Evolutionary conservation across 2,797 vertebrate genomes (phyloP), one percentile per base, ranked within the genome.

Genomic region (Premnoplex brunnescens): DNA sequence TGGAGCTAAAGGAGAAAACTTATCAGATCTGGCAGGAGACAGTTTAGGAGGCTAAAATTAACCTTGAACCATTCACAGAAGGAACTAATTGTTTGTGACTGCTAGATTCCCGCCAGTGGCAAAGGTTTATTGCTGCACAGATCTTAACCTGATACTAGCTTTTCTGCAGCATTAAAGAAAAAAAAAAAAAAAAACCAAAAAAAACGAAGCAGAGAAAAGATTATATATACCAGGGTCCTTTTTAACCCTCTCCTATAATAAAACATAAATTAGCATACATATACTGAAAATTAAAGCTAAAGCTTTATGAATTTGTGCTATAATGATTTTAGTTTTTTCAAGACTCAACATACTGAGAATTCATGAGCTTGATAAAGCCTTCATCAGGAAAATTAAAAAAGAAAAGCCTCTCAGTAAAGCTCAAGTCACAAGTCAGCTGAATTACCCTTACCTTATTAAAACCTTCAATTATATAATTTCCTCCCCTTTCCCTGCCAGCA

Each of bases 41-140:
- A 95, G 83, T 92, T 94, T 96, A 96, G 95, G 71, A 97, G 87
- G 94, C 93, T 96, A 97, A 97, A 97, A 97, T 97, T 97, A 97
- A 97, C 97, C 97, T 97, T 97, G 95, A 89, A 96, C 85, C 46
- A 22, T 91, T 96, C 96, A 96, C 44, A 82, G 91, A 86, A 96
- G 93, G 86, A 96, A 86, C 91, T 97, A 96, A 97, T 97, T 96
- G 88, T 95, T 97, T 96, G 92, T 97, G 97, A 97, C 97, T 95
- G 92, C 89, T 93, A 96, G 80, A 96, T 93, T 95, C 80, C 92
- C 86, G 94, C 94, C 94, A 44, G 48, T 93, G 95, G 95, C 95
- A 97, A 95, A 97, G 81, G 91, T 94, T 97, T 93, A 83, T 84
- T 74, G 71, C 62, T 76, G 36, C 72, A 83, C 36, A 95, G 93